phyloP scores from a whole-genome alignment of 2,888 invertebrate genomes.

The Oxytorus armatus region DNA sequence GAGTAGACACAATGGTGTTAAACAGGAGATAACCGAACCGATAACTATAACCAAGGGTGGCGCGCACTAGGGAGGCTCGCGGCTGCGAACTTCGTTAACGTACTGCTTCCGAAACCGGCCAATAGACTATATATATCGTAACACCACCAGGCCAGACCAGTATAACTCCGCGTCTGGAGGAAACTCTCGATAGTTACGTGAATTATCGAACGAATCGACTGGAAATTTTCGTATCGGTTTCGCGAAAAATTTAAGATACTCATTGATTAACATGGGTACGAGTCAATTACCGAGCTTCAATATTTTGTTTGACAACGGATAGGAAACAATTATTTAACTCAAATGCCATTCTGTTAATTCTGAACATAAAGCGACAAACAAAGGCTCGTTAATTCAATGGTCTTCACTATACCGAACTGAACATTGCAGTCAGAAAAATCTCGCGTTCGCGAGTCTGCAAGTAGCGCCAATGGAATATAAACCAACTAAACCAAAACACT shows the following conservation, averaged over 20 bases:
- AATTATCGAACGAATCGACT: neutral
- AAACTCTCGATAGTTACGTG: constrained; percentile 1
- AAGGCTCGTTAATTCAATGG: too few species aligned
- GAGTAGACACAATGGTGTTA: constrained; percentile 81
- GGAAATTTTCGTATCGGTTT: neutral
- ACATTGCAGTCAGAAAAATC: too few species aligned
- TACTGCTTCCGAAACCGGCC: constrained; percentile 67
- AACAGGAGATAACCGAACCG: constrained; percentile 80
- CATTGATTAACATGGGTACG: neutral
- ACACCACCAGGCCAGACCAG: neutral
- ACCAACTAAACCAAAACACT: too few species aligned
- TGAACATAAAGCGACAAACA: too few species aligned
- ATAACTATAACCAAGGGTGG: constrained; percentile 71
- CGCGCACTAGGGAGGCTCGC: constrained; percentile 43
- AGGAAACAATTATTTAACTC: too few species aligned
- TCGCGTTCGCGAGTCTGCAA: too few species aligned
- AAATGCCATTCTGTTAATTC: too few species aligned
- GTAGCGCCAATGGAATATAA: too few species aligned
- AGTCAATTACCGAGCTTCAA: too few species aligned
- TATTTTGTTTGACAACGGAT: too few species aligned
- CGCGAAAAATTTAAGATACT: neutral
- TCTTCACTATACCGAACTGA: too few species aligned
- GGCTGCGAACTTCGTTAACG: constrained; percentile 72
- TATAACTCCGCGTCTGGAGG: neutral
- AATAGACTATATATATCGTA: constrained; percentile 48